A percentile compares a stretch with the other conserved stretches of the same genome.
Evolutionary conservation across 1,140 invertebrate genomes (phyloP).

Genomic region (Apis laboriosa): DNA sequence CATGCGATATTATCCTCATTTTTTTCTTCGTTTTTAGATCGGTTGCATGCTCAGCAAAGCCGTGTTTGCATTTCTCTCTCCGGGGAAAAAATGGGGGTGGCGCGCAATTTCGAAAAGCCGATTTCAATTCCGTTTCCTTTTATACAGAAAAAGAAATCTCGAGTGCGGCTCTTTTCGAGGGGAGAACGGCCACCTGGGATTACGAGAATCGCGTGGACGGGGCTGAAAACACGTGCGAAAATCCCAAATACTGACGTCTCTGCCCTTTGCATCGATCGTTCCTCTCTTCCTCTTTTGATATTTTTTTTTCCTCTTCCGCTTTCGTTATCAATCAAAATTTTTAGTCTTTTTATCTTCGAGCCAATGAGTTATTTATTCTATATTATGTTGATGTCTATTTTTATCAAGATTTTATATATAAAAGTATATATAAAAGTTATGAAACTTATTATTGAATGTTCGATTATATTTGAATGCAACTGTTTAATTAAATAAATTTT

Average conservation of each 20-base stretch:
- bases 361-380: no score
- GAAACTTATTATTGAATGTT: no score
- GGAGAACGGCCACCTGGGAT: conserved; percentile 66
- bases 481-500: neutral
- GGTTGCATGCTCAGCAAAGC: conserved; percentile 40
- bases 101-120: conserved; percentile 79
- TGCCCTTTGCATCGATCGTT: conserved; percentile 57
- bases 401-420: no score
- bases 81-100: conserved; percentile 54
- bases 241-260: conserved; percentile 63
- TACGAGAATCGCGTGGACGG: conserved; percentile 66
- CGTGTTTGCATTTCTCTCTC: conserved; percentile 79
- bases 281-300: neutral
- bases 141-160: conserved; percentile 71
- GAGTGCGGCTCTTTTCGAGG: conserved; percentile 61
- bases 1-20: conserved; percentile 33
- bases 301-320: neutral
- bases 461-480: no score
- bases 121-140: conserved; percentile 79
- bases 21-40: conserved; percentile 60
- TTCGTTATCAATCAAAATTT: neutral
- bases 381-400: no score
- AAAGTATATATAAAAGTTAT: no score
- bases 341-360: neutral
- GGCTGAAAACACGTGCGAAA: conserved; percentile 67